Evolutionary conservation across 2,113 vertebrate species (phyloP).

Genomic region (Pachycephala philippinensis): DNA sequence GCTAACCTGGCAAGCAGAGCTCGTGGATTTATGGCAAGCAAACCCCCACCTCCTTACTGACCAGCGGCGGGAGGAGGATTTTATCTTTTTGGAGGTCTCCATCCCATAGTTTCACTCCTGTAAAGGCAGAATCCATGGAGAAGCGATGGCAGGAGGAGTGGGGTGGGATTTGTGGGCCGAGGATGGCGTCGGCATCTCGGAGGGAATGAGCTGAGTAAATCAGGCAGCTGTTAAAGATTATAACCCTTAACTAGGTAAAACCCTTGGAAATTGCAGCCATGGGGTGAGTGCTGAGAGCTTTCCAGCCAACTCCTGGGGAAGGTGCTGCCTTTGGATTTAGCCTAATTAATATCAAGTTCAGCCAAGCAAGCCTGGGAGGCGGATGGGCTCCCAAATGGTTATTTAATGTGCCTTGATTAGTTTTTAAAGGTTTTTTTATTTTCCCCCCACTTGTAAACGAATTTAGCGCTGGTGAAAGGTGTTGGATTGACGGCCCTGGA

Average conservation of each 20-base stretch:
- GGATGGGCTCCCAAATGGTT: background rate
- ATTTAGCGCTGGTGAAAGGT: background rate
- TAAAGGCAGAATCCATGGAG: background rate
- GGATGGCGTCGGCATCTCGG: background rate
- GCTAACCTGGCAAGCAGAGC: background rate
- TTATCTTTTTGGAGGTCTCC: background rate
- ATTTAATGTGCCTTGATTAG: conserved; percentile 1
- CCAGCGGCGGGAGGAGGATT: background rate
- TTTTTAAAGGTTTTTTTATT: background rate
- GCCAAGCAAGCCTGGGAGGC: background rate
- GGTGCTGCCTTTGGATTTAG: conserved; percentile 5
- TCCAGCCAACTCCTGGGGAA: background rate
- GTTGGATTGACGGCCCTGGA: conserved; percentile 21
- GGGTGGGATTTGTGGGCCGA: background rate
- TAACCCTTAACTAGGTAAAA: conserved; percentile 21
- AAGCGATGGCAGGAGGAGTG: background rate
- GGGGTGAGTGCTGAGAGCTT: background rate
- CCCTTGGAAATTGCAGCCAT: background rate
- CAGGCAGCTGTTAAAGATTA: conserved; percentile 54
- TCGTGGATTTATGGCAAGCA: background rate
- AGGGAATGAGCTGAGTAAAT: conserved; percentile 7
- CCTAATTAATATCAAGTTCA: conserved; percentile 38
- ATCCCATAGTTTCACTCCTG: background rate
- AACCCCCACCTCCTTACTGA: background rate
- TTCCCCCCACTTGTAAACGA: background rate